Evolutionary conservation across 2,113 vertebrate species (phyloP).

Genomic region (Mormoops blainvillei): DNA sequence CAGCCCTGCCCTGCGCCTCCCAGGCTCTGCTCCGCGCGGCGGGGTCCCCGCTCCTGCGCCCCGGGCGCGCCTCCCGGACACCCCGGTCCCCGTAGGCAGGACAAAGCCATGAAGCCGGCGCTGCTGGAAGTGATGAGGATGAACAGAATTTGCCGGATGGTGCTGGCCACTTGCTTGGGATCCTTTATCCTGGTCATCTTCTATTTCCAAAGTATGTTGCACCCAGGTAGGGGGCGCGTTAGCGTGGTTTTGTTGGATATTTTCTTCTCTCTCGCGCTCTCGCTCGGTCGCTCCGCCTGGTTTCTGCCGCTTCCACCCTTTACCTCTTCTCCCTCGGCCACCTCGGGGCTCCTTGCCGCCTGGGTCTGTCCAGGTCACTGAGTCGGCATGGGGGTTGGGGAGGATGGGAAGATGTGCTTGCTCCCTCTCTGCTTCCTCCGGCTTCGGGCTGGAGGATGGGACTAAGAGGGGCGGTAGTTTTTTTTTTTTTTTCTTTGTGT

Average conservation of each 20-base stretch:
- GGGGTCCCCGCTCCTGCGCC: slow-evolving; percentile 48
- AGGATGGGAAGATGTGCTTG: neutral
- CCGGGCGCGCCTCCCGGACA: slow-evolving; percentile 42
- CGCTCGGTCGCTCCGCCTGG: slow-evolving; percentile 21
- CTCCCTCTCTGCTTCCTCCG: neutral
- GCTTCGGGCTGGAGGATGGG: slow-evolving; percentile 13
- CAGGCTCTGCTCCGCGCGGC: slow-evolving; percentile 3
- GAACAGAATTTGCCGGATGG: slow-evolving; percentile 95
- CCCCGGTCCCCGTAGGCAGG: slow-evolving; percentile 48
- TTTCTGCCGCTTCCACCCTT: slow-evolving; percentile 50
- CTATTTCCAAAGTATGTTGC: slow-evolving; percentile 99
- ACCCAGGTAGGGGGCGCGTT: slow-evolving; percentile 92
- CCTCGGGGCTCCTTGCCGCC: neutral
- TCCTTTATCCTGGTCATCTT: slow-evolving; percentile 98
- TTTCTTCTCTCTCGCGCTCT: slow-evolving; percentile 35
- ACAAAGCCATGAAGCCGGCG: slow-evolving; percentile 91
- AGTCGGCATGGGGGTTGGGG: neutral
- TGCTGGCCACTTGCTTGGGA: slow-evolving; percentile 96
- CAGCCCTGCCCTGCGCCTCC: slow-evolving; percentile 1
- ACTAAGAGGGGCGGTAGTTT: neutral
- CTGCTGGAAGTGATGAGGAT: slow-evolving; percentile 95
- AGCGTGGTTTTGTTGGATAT: slow-evolving; percentile 69
- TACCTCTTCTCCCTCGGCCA: slow-evolving; percentile 27
- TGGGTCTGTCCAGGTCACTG: neutral
- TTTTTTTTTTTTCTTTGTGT: slow-evolving; percentile 51